Evolutionary conservation across 1,140 invertebrate genomes (phyloP).

Genomic region (Diorhabda sublineata): DNA sequence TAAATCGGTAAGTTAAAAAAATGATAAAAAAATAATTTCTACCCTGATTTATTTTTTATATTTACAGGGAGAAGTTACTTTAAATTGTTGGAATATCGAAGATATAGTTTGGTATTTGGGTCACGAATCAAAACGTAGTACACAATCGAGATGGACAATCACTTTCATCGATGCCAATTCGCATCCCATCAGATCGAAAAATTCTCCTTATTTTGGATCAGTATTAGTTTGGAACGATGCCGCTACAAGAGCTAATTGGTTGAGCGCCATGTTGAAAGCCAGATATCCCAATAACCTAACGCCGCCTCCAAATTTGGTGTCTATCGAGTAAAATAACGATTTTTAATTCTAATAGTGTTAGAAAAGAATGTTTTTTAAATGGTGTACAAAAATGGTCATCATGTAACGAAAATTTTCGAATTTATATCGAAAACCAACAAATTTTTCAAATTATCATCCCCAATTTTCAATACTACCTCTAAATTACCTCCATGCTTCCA

Average conservation of each 20-base stretch:
- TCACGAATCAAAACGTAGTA: slow-evolving; percentile 71
- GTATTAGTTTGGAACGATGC: slow-evolving; percentile 69
- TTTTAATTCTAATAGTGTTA: not conserved
- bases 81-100: slow-evolving; percentile 71
- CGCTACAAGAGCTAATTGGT: slow-evolving; percentile 69
- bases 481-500: too few relatives aligned
- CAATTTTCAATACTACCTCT: too few relatives aligned
- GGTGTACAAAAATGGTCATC: not conserved
- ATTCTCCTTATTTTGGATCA: slow-evolving; percentile 72
- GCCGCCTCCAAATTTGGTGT: slow-evolving; percentile 27
- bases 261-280: slow-evolving; percentile 67
- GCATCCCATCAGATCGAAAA: slow-evolving; percentile 65
- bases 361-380: slow-evolving; percentile 1
- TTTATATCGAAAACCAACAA: not conserved
- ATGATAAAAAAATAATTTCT: too few relatives aligned
- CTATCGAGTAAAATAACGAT: slow-evolving; percentile 8
- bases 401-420: not conserved
- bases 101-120: slow-evolving; percentile 80
- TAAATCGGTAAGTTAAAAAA: slow-evolving; percentile 55
- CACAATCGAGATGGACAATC: slow-evolving; percentile 72
- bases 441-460: not conserved
- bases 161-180: slow-evolving; percentile 70
- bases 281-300: slow-evolving; percentile 51
- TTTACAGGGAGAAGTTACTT: slow-evolving; percentile 57
- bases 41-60: slow-evolving; percentile 2